Conservation (phyloP, 2,113 vertebrate genomes). For the Sialia sialis region DNA sequence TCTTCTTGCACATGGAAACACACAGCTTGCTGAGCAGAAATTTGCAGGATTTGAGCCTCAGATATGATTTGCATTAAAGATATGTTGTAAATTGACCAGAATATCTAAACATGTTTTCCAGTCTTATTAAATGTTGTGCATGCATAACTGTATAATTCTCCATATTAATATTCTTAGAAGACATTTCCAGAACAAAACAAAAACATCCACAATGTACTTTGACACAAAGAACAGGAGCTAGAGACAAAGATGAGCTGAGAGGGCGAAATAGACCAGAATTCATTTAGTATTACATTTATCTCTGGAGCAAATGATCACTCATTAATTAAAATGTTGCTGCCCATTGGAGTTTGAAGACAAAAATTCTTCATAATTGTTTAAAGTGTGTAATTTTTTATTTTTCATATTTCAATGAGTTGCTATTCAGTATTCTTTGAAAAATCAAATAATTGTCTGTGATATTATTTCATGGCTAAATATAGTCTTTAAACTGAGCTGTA, state of each 20-base stretch:
- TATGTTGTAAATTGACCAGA: conserved; percentile 8
- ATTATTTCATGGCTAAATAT: conserved; percentile 2
- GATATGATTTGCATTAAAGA: conserved; percentile 1
- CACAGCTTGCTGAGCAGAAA: fast-evolving
- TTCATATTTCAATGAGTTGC: conserved; percentile 55
- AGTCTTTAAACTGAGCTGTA: conserved; percentile 12
- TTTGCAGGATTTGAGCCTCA: not conserved
- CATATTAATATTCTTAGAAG: conserved; percentile 14
- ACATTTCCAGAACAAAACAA: conserved; percentile 43
- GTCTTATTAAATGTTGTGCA: not conserved
- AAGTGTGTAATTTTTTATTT: conserved; percentile 51
- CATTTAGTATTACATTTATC: conserved; percentile 36
- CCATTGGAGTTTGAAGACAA: conserved; percentile 35
- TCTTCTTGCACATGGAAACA: not conserved
- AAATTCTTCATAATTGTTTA: conserved; percentile 52
- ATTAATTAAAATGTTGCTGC: conserved; percentile 60
- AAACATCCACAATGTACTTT: conserved; percentile 39
- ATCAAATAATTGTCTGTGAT: conserved; percentile 35
- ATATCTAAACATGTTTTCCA: not conserved
- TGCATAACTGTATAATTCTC: not conserved
- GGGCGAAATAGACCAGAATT: not conserved
- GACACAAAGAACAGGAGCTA: conserved; percentile 24
- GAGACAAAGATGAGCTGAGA: conserved; percentile 7
- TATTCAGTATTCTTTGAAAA: conserved; percentile 48
- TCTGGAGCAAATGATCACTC: conserved; percentile 40